These are phyloP conservation scores for Vultur gryphus DNA, from an alignment of 2,797 vertebrate species.

Conservation along the genomic window DNA sequence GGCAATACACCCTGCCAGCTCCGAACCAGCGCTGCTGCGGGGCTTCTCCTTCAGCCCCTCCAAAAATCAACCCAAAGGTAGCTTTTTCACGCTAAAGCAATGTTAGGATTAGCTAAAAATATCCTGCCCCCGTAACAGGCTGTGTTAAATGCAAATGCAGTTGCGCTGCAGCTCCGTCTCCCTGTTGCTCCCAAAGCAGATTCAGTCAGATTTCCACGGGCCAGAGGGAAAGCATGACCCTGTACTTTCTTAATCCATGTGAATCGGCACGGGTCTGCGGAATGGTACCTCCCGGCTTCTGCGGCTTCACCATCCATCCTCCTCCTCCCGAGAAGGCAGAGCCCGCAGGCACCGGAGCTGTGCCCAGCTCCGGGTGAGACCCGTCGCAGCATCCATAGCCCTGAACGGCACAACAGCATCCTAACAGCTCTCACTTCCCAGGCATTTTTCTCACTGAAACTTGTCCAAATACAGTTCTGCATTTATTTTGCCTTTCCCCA, in stretches of 20 bases:
- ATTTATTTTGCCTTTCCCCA: background rate
- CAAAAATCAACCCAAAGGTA: background rate
- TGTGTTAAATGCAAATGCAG: too few species aligned
- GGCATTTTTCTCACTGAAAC: background rate
- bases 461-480: background rate
- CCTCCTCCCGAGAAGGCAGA: background rate
- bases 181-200: background rate
- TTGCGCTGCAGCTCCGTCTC: background rate
- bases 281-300: background rate
- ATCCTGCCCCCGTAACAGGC: background rate
- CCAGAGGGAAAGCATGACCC: background rate
- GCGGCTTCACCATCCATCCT: background rate
- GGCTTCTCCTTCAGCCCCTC: background rate
- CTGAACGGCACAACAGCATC: fast-evolving
- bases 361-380: background rate
- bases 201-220: background rate
- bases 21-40: fast-evolving
- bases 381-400: background rate
- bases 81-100: background rate
- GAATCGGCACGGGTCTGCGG: background rate
- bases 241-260: background rate
- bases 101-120: background rate
- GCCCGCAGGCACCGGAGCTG: background rate
- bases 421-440: background rate
- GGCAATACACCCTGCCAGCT: background rate